Conservation (phyloP, 2,113 vertebrate genomes). For the Bubalus kerabau region DNA sequence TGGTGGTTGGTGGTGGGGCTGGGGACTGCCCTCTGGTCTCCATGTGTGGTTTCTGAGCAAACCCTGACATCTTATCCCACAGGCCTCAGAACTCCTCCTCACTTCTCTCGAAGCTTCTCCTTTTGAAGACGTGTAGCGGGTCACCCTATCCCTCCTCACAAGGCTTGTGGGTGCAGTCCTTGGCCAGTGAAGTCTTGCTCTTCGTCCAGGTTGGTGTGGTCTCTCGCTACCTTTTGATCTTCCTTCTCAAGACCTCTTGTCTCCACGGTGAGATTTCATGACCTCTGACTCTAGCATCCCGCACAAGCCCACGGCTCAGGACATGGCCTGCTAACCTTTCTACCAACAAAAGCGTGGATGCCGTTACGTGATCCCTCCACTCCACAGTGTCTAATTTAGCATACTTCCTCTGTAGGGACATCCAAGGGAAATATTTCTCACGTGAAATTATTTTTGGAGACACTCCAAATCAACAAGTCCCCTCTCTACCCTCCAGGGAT, state of each 20-base stretch:
- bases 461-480: constrained; percentile 63
- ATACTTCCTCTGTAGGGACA: constrained; percentile 60
- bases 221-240: not conserved
- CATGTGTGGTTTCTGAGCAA: not conserved
- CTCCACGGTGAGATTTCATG: not conserved
- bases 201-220: not conserved
- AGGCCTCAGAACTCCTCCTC: not conserved
- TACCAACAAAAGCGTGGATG: not conserved
- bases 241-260: not conserved
- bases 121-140: not conserved
- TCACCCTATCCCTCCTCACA: not conserved
- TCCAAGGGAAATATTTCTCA: constrained; percentile 60
- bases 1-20: not conserved
- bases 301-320: not conserved
- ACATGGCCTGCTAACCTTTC: not conserved
- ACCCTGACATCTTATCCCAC: not conserved
- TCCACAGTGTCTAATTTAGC: constrained; percentile 67
- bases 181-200: not conserved
- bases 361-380: not conserved
- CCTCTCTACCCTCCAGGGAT: constrained; percentile 47
- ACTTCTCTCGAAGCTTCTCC: not conserved
- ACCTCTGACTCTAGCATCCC: not conserved
- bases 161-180: not conserved
- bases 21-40: not conserved
- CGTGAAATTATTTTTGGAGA: constrained; percentile 70